Base-by-base conservation (phyloP, 2,888 invertebrate genomes). In the Leptopilina drosophilae region DNA sequence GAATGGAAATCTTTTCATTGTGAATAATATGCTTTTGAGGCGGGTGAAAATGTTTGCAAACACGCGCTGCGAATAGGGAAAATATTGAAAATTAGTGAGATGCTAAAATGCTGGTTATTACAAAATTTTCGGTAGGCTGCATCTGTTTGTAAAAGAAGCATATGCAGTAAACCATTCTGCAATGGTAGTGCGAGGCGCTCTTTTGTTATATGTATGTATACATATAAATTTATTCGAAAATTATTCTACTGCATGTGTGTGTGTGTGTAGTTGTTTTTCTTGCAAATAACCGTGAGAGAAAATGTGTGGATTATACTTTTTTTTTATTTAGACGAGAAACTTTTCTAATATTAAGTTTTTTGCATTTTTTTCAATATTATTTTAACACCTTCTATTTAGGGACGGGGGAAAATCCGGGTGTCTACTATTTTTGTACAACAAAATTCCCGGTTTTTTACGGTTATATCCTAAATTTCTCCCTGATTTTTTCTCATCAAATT, bases 11-110 rank as follows among this genome's bases (percentile, higher is more conserved):
- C 14, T 73, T 73, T 56, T 56, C 26, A n/a, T 33, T n/a, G 56
- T 9, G 56, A 56, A 56, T 33, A 11, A 9, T 40, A 56, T 26
- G 69, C 49, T 69, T 15, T 69, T 49, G 49, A 56, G n/a, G 53
- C 9, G n/a, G 26, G 33, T 33, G 33, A 33, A 56, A 73, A 73
- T 33, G 53, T 73, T 73, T 73, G 73, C 56, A 49, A 20, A 33
- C 2, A 33, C 33, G 33, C 12, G 26, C 33, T 9, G 11, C 40
- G 49, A 49, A 49, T 49, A 49, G 26, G 33, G 33, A n/a, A 40
- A 73, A 73, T 59, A 49, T 53, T 59, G 11, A 56, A 73, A 73
- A 73, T 73, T 73, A 56, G 56, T 59, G 73, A 73, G 56, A 73
- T 56, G 56, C 33, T 14, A 73, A 73, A 73, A n/a, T 73, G 73